Base-by-base conservation (phyloP, 2,888 invertebrate species). In the Ypsolopha sequella region DNA sequence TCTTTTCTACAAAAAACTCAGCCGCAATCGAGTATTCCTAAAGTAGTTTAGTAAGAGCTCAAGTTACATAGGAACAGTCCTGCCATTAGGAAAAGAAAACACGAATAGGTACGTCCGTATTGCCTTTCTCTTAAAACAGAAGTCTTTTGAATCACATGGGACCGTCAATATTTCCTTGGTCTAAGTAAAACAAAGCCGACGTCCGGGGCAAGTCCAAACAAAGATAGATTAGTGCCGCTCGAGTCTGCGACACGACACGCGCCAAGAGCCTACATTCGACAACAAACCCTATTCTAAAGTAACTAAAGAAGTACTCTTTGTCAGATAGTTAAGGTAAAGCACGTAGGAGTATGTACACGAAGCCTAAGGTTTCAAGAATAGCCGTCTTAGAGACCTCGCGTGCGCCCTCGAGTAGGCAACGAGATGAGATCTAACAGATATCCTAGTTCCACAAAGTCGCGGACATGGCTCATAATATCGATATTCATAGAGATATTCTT, bases 101-200 rank as follows among this genome's bases (percentile, higher is more conserved):
- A 76, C 69, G 66, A 80, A 80, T n/a, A 78, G 81, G 75, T 71
- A 71, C 77, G 71, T 76, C 78, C 76, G 80, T 81, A 79, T 84
- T 80, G 70, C 74, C 73, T 82, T 84, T 80, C 82, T 81, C 74
- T 82, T 80, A 80, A 82, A 86, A 85, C 76, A 76, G 73, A 73
- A 79, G 73, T 78, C 74, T 76, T 81, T 80, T 77, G 77, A 82
- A 80, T 80, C 82, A 73, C 78, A 70, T 62, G 78, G 68, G 78
- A 79, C 74, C 73, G 73, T 80, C 81, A 71, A 81, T 84, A 81
- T 82, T 80, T 80, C 75, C 75, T 80, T 77, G 50, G 33, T 70
- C 66, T 64, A 66, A 68, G 73, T 73, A 76, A 79, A 76, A 81
- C 71, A 73, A 70, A 76, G 69, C 68, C 66, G 65, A 73, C 70